These are phyloP conservation scores for Pegea sp. DNA, from an alignment of 23 tunicate species.

Conservation along the genomic window DNA sequence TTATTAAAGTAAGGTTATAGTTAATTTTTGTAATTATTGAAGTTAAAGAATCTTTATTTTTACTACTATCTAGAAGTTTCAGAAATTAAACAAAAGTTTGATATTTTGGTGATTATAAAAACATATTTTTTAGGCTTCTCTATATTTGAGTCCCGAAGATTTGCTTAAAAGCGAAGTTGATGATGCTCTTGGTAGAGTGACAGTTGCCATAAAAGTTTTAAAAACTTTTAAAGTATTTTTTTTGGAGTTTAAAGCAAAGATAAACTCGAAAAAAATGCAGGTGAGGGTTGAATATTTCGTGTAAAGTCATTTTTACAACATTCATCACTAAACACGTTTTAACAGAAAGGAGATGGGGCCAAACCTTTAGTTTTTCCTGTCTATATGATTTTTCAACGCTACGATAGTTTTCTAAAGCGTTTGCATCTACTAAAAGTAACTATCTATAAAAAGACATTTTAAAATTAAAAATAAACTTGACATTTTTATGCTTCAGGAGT, in stretches of 20 bases:
- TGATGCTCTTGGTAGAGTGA: conserved; percentile 48
- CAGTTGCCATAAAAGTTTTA: conserved; percentile 33
- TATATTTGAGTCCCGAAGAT: conserved; percentile 65
- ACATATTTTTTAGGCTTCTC: conserved; percentile 23
- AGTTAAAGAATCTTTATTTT: too few species aligned
- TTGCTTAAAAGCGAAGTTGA: conserved; percentile 82
- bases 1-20: too few species aligned
- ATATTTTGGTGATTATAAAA: conserved; percentile 1
- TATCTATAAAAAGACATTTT: not conserved
- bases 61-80: too few species aligned
- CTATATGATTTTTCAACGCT: conserved; percentile 50
- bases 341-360: too few species aligned
- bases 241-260: conserved; percentile 23
- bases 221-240: conserved; percentile 14
- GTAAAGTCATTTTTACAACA: too few species aligned
- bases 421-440: conserved; percentile 46
- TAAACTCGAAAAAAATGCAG: too few species aligned
- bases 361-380: conserved; percentile 19
- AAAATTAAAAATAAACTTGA: not conserved
- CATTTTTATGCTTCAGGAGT: conserved; percentile 14
- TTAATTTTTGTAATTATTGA: too few species aligned
- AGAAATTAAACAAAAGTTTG: not conserved
- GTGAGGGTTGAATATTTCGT: too few species aligned
- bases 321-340: too few species aligned
- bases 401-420: conserved; percentile 40